Evolutionary conservation across 2,113 vertebrate species (phyloP), one percentile per base, ranked within the genome.

Genomic region (Mastomys coucha): DNA sequence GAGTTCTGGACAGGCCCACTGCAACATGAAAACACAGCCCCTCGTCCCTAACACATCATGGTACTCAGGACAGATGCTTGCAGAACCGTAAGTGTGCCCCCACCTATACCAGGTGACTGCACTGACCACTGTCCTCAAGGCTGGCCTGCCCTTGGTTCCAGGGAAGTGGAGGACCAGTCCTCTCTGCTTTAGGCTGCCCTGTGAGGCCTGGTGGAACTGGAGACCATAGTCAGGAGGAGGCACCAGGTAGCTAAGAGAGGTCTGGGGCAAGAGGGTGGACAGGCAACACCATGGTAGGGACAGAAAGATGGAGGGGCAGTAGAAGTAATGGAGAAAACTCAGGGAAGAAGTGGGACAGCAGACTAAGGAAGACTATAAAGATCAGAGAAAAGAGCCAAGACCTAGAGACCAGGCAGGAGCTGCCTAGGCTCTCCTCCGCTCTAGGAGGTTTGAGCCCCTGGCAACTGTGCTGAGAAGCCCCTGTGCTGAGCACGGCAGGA

Each of bases 1-100:
- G 1, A 9, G 4, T 1, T 9, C 0, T 19, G 2, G 9, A 2
- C 9, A 5, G 77, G 70, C 13, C n/a, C 72, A 2, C 0, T 5
- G 77, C 78, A 26, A 26, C 9, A 76, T 10, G 72, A 70, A 42
- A 56, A 36, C 0, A 0, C 1, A 13, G 16, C 39, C 8, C 26
- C 49, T 82, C 33, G 5, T 36, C 33, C 20, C 11, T 9, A 84
- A 84, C 36, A 12, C 1, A 24, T 8, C 69, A 28, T 2, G 26
- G 33, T 7, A 39, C 53, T 84, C 51, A 22, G 39, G 39, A 85
- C 10, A 36, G 17, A 67, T 0, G 16, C 33, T 70, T 13, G 2
- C 19, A 4, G 63, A 28, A 45, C 8, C 3, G n/a, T 7, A 19
- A 45, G 8, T 1, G 0, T 28, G n/a, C 60, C 69, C 12, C 58